These are phyloP conservation scores for Diplogasteroides magnus DNA, from an alignment of 1,140 invertebrate genomes.

Conservation along the genomic window DNA sequence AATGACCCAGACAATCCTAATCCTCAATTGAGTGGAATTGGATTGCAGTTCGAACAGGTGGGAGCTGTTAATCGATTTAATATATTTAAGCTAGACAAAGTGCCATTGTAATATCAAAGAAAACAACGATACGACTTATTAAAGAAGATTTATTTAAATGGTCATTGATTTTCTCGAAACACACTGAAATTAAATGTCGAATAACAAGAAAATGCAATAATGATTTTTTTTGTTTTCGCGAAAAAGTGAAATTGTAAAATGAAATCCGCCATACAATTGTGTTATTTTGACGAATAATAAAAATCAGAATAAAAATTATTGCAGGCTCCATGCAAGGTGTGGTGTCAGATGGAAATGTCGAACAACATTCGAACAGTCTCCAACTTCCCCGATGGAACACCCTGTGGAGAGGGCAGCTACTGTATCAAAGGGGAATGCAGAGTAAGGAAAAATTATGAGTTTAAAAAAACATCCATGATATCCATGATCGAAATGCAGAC, in stretches of 20 bases:
- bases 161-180: no score
- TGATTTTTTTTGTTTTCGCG: neutral
- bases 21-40: conserved; percentile 26
- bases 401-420: conserved; percentile 27
- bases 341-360: conserved; percentile 14
- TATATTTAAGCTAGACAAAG: no score
- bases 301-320: no score
- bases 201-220: conserved; percentile 32
- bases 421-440: conserved; percentile 38
- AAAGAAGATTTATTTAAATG: no score
- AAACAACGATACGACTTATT: no score
- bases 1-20: conserved; percentile 28
- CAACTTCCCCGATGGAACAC: conserved; percentile 39
- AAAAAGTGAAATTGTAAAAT: neutral
- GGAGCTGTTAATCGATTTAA: no score
- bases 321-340: conserved; percentile 6
- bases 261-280: neutral
- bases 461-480: no score
- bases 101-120: no score
- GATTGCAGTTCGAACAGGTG: conserved; percentile 34
- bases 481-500: no score
- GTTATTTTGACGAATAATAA: no score
- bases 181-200: no score
- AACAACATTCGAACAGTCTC: conserved; percentile 37
- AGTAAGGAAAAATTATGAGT: no score